Conservation (phyloP, 2,113 vertebrate species). For the Silurus meridionalis region DNA sequence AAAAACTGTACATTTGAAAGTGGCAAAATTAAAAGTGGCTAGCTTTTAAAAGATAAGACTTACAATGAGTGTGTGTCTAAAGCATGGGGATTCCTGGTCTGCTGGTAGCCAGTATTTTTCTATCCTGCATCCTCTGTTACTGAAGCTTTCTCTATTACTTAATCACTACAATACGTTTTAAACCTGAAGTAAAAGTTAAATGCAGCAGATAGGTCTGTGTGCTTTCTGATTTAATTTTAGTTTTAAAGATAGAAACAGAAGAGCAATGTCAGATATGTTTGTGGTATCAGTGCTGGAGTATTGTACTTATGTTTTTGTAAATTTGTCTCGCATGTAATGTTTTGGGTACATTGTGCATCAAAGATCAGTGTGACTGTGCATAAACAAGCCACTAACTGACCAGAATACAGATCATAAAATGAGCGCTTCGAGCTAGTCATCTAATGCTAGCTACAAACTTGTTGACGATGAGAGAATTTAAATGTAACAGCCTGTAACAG, state of each 20-base stretch:
- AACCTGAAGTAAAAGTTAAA: not conserved
- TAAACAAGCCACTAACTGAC: not conserved
- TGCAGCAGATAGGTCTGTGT: not conserved
- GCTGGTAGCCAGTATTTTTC: not conserved
- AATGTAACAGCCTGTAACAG: not conserved
- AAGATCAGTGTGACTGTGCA: not conserved
- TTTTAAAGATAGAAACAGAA: not conserved
- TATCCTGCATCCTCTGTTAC: not conserved
- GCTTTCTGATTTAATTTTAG: not conserved
- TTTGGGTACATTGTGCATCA: not conserved
- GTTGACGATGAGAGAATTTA: not conserved
- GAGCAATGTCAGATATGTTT: not conserved
- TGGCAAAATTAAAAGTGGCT: not conserved
- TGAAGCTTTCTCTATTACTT: not conserved
- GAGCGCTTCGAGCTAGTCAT: not conserved
- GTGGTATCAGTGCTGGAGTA: not conserved
- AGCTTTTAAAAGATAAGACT: not conserved
- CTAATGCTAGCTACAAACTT: not conserved
- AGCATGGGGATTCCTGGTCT: not conserved
- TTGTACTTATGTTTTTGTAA: not conserved
- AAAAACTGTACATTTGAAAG: not conserved
- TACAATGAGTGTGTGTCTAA: not conserved
- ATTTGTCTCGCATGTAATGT: not conserved
- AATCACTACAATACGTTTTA: not conserved
- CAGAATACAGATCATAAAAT: not conserved